phyloP scores from a whole-genome alignment of 2,113 vertebrate species.

The Melanotaenia duboulayi region DNA sequence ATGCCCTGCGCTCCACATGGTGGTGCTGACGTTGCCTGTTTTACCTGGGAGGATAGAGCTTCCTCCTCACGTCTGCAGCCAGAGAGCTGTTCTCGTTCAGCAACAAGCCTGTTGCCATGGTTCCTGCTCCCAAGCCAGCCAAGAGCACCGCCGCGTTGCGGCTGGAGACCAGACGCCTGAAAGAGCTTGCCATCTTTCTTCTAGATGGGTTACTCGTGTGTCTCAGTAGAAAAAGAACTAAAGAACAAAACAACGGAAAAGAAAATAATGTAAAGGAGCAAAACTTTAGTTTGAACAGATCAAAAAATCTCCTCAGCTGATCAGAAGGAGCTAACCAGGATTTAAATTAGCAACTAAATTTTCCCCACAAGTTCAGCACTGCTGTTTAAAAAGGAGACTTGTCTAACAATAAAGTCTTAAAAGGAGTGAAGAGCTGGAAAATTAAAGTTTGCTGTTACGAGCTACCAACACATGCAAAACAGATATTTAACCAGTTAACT shows the following conservation, averaged over 20 bases:
- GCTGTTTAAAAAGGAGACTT: too few species aligned
- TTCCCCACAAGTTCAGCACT: too few species aligned
- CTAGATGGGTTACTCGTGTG: background rate
- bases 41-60: conserved; percentile 91
- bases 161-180: conserved; percentile 87
- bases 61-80: conserved; percentile 77
- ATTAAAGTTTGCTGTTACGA: too few species aligned
- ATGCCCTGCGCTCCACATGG: background rate
- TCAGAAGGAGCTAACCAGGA: too few species aligned
- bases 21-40: background rate
- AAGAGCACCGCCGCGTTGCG: conserved; percentile 84
- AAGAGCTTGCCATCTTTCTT: conserved; percentile 86
- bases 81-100: conserved; percentile 82
- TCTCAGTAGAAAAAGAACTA: conserved; percentile 48
- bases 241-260: background rate
- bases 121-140: conserved; percentile 86
- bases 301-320: too few species aligned
- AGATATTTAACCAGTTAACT: too few species aligned
- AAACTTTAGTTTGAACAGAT: background rate
- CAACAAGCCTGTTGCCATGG: conserved; percentile 85
- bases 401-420: too few species aligned
- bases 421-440: too few species aligned
- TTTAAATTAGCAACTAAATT: too few species aligned
- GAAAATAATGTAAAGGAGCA: background rate
- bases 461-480: too few species aligned